A percentile compares a stretch with the other conserved stretches of the same genome.
These are phyloP conservation scores for Drosophila siamana DNA, from an alignment of 2,888 invertebrate species.

Conservation along the genomic window DNA sequence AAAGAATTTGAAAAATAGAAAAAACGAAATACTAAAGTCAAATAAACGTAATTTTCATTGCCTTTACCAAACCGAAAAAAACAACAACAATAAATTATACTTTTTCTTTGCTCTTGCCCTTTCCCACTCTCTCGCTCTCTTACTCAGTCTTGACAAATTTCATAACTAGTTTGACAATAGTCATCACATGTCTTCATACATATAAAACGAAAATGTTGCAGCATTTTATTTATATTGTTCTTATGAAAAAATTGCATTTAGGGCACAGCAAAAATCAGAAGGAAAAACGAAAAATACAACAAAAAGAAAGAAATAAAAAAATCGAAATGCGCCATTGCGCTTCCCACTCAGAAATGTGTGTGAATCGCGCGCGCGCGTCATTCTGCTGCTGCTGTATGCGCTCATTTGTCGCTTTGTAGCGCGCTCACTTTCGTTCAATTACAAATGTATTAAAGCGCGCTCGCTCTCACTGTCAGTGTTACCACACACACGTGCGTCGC, in stretches of 20 bases:
- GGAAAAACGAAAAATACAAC: not conserved
- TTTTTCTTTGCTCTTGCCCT: constrained; percentile 48
- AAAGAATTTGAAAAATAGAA: constrained; percentile 18
- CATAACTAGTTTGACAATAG: constrained; percentile 45
- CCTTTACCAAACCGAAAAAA: constrained; percentile 48
- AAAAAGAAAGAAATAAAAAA: constrained; percentile 16
- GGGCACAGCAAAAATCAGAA: constrained; percentile 21
- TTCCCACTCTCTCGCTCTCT: constrained; percentile 28
- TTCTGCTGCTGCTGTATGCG: constrained; percentile 7
- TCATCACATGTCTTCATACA: constrained; percentile 34
- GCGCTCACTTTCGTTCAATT: constrained; percentile 31
- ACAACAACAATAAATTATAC: constrained; percentile 39
- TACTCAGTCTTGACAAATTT: constrained; percentile 38
- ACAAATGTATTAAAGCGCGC: constrained; percentile 16
- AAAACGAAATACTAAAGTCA: constrained; percentile 35
- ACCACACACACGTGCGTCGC: constrained; percentile 45
- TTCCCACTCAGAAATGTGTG: constrained; percentile 20
- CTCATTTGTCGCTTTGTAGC: constrained; percentile 61
- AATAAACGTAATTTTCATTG: constrained; percentile 64
- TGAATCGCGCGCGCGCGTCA: constrained; percentile 25
- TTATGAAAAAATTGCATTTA: constrained; percentile 37
- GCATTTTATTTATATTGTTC: constrained; percentile 6
- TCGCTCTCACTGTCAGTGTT: constrained; percentile 49
- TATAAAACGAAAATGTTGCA: not conserved
- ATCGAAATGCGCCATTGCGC: constrained; percentile 44